These are phyloP conservation scores for Paramormyrops kingsleyae DNA, from an alignment of 2,113 vertebrate genomes.

Conservation along the genomic window DNA sequence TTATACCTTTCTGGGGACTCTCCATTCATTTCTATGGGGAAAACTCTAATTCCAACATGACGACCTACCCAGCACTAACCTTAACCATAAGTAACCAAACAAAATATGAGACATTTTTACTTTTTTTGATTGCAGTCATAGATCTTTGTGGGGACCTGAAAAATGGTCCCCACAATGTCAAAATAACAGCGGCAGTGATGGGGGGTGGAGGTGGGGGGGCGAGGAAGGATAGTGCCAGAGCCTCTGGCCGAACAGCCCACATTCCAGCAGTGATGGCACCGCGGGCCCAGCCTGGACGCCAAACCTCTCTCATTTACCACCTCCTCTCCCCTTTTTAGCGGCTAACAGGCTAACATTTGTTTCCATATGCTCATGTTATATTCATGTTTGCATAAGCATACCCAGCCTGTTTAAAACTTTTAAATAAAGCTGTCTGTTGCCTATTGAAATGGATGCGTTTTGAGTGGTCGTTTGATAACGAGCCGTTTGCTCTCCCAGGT, in stretches of 20 bases:
- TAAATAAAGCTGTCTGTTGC: neutral
- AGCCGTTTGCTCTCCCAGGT: slow-evolving; percentile 1
- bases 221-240: neutral
- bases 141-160: no score
- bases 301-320: neutral
- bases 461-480: neutral
- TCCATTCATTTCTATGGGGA: no score
- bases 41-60: no score
- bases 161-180: no score
- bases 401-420: neutral
- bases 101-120: no score
- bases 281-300: neutral
- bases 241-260: neutral
- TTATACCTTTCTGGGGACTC: no score
- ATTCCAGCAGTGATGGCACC: neutral
- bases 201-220: neutral
- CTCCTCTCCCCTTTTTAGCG: neutral
- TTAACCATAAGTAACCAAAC: no score
- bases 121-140: no score
- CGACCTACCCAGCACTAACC: no score
- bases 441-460: neutral
- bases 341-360: neutral
- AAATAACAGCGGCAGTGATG: neutral
- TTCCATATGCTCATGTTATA: neutral
- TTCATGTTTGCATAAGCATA: neutral